Conservation (phyloP, 2,113 vertebrate species). For the Hymenochirus boettgeri region DNA sequence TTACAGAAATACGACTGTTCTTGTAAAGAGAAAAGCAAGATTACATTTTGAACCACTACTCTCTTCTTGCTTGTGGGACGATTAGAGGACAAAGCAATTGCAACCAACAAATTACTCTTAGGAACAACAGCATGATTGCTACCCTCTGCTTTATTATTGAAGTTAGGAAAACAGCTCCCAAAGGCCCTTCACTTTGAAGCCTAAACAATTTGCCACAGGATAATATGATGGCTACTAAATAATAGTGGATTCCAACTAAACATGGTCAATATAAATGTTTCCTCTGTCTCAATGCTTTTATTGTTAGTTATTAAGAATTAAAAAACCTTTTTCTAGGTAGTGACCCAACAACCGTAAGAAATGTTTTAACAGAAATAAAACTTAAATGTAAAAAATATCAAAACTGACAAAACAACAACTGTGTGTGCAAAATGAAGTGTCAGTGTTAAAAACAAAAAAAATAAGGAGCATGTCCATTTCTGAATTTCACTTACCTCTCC, state of each 20-base stretch:
- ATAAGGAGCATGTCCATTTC: too few relatives aligned
- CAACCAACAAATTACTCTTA: conserved; percentile 60
- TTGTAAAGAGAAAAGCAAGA: conserved; percentile 45
- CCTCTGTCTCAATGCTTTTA: conserved; percentile 60
- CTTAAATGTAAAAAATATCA: too few relatives aligned
- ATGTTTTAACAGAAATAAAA: too few relatives aligned
- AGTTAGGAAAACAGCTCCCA: conserved; percentile 63
- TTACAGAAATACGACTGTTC: conserved; percentile 8
- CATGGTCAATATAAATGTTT: conserved; percentile 73
- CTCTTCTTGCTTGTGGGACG: conserved; percentile 54
- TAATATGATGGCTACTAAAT: conserved; percentile 81
- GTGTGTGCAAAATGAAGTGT: too few relatives aligned
- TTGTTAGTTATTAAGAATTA: conserved; percentile 46
- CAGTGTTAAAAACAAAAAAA: too few relatives aligned
- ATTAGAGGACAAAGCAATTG: conserved; percentile 69
- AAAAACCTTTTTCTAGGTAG: not conserved
- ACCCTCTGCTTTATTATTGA: conserved; percentile 68
- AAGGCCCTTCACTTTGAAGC: conserved; percentile 67
- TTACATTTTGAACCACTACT: conserved; percentile 52
- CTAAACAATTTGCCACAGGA: conserved; percentile 71
- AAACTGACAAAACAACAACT: too few relatives aligned
- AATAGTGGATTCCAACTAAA: conserved; percentile 70
- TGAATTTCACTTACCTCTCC: too few relatives aligned
- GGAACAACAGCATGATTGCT: conserved; percentile 64
- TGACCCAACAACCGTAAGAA: too few relatives aligned